These are phyloP conservation scores for Rhegmatorhina hoffmannsi DNA, from an alignment of 2,113 vertebrate species.

Conservation along the genomic window DNA sequence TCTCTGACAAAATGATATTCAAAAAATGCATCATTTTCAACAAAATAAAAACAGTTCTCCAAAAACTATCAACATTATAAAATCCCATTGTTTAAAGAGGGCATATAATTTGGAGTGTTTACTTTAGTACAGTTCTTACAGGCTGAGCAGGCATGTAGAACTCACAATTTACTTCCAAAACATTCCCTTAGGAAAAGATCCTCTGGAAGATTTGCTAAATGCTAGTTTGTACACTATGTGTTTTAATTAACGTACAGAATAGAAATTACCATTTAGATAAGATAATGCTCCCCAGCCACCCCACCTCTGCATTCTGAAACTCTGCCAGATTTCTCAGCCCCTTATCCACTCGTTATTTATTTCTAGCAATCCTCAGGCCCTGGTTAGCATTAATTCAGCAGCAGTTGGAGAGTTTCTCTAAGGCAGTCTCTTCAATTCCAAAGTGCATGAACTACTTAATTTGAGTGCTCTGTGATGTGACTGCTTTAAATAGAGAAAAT, in stretches of 20 bases:
- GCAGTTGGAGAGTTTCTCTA: conserved; percentile 62
- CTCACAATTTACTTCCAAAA: conserved; percentile 14
- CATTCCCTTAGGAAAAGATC: conserved; percentile 24
- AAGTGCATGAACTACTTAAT: conserved; percentile 68
- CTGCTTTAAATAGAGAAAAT: conserved; percentile 69
- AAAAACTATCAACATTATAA: neutral
- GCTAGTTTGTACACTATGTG: conserved; percentile 24
- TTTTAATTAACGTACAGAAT: conserved; percentile 40
- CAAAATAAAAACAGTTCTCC: neutral
- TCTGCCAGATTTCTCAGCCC: conserved; percentile 22
- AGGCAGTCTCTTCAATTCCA: conserved; percentile 61
- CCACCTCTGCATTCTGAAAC: conserved; percentile 10
- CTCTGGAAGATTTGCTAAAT: conserved; percentile 7
- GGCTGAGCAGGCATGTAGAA: neutral
- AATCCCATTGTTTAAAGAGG: neutral
- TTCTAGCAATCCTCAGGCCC: neutral
- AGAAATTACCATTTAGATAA: conserved; percentile 58
- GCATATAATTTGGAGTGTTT: neutral
- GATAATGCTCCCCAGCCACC: conserved; percentile 33
- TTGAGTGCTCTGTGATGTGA: conserved; percentile 63
- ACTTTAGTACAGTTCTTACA: neutral
- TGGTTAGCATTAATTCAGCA: conserved; percentile 8
- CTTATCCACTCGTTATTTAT: neutral
- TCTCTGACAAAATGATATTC: neutral
- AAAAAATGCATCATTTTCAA: neutral